phyloP scores from a whole-genome alignment of 2,797 vertebrate species.

The Urocyon cinereoargenteus region DNA sequence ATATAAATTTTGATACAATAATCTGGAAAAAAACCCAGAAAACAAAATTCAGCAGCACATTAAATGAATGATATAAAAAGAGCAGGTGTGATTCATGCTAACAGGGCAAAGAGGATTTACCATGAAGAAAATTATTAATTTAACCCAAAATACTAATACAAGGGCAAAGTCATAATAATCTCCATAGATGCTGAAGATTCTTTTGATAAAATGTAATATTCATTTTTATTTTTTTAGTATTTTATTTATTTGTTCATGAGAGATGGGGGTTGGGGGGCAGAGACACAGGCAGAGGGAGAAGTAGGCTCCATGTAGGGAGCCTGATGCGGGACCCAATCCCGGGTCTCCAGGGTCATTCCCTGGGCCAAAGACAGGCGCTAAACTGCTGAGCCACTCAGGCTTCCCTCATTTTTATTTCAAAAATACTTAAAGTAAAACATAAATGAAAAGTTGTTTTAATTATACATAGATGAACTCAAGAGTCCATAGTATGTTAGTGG shows the following conservation, averaged over 20 bases:
- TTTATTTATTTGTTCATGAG: no score
- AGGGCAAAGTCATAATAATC: background rate
- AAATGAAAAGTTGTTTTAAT: background rate
- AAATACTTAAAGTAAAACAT: background rate
- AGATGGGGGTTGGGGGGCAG: no score
- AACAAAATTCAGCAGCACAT: background rate
- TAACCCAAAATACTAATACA: slow-evolving; percentile 11
- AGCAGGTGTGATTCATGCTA: background rate
- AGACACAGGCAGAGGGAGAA: no score
- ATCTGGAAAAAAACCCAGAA: background rate
- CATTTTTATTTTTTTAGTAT: background rate
- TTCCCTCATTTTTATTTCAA: background rate
- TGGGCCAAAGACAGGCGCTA: no score
- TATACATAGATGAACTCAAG: background rate
- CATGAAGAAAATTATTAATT: slow-evolving; percentile 10
- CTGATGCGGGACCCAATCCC: no score
- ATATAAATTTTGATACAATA: background rate
- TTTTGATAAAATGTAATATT: background rate
- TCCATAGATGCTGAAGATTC: background rate
- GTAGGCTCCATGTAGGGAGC: no score
- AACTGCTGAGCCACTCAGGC: no score
- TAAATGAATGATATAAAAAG: background rate
- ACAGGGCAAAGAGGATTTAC: background rate
- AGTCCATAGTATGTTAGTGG: background rate
- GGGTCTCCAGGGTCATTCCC: no score